Evolutionary conservation across 2,113 vertebrate genomes (phyloP), one percentile per base, ranked within the genome.

Genomic region (Salvator merianae): DNA sequence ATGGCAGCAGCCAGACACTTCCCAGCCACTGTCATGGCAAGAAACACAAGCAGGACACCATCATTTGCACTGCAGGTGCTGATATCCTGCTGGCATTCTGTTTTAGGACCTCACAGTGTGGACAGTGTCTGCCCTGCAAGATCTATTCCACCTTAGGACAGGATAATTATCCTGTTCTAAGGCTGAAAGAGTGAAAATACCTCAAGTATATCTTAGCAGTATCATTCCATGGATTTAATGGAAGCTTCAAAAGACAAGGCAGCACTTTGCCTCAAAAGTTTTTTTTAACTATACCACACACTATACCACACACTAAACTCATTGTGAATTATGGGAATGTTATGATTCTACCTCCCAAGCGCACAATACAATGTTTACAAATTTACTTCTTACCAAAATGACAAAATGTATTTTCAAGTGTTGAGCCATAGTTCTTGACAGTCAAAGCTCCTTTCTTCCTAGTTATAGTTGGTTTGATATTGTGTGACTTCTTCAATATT

Each of bases 401-500:
- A 16, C 72, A 81, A 69, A 32, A 55, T 53, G 32, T 20, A 68
- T 83, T 66, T 59, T 55, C 32, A 13, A 65, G 34, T 34, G 32
- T 69, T 55, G 20, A 75, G 28, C 43, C 38, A 18, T 85, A 74
- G 26, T 8, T 32, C 30, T 30, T 34, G 69, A n/a, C 24, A 83
- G 66, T 30, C 24, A 76, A 68, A 83, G 14, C 14, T 43, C 43
- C 32, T 66, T 30, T 83, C 30, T 62, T 20, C 55, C 34, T 73
- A 71, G 36, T 62, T 84, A 75, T 66, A 32, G n/a, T 53, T 79
- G 38, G 40, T 53, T 74, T 86, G 71, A 55, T 81, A 68, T 28
- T 22, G 68, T 20, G 40, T 32, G 22, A 34, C 28, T 53, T 53
- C 22, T 14, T 70, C 7, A 24, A 53, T 65, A 53, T 9, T 8